A percentile compares a stretch with the other conserved stretches of the same genome.
Evolutionary conservation across 2,113 vertebrate genomes (phyloP).

Genomic region (Scortum barcoo): DNA sequence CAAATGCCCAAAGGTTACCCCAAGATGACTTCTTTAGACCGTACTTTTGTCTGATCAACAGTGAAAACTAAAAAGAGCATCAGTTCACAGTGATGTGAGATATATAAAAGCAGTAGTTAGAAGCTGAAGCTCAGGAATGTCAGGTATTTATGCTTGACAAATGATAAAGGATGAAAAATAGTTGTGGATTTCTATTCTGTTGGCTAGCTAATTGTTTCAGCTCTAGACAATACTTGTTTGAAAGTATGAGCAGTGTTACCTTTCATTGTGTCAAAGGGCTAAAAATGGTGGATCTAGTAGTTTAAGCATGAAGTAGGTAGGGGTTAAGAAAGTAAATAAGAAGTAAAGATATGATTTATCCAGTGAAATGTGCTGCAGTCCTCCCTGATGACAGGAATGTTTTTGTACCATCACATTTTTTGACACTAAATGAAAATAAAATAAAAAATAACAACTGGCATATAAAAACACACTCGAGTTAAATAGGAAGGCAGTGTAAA

Average conservation of each 20-base stretch:
- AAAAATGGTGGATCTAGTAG: not conserved
- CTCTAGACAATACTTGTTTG: not conserved
- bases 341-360: not conserved
- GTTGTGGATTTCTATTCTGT: not conserved
- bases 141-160: not conserved
- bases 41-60: not conserved
- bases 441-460: not conserved
- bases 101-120: not conserved
- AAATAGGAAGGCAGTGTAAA: constrained; percentile 23
- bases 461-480: constrained; percentile 3
- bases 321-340: not conserved
- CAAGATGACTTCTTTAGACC: not conserved
- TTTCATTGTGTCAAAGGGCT: not conserved
- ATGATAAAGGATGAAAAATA: not conserved
- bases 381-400: too few species aligned
- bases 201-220: not conserved
- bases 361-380: not conserved
- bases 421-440: not conserved
- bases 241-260: not conserved
- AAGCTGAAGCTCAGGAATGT: not conserved
- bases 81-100: too few species aligned
- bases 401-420: not conserved
- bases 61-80: not conserved
- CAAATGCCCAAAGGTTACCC: not conserved
- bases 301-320: not conserved